Conservation (phyloP, 2,797 vertebrate species). For the Phataginus tetradactyla region DNA sequence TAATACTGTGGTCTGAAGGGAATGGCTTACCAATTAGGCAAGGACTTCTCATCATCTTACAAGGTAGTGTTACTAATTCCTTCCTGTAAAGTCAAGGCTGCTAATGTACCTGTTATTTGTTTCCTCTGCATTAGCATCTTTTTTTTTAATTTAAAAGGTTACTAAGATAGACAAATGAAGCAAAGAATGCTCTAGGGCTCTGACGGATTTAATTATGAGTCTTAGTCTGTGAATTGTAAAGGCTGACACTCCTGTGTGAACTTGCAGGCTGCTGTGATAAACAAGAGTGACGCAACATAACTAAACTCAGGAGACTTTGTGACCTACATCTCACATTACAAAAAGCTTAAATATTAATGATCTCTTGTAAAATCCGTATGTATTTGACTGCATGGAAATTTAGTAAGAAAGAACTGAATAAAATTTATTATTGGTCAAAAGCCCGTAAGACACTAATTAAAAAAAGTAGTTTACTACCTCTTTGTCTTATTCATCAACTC, state of each 20-base stretch:
- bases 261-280: conserved; percentile 33
- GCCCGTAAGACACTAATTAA: background rate
- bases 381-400: background rate
- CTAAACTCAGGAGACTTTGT: background rate
- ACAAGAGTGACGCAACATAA: background rate
- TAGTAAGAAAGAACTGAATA: conserved; percentile 7
- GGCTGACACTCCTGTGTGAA: conserved; percentile 51
- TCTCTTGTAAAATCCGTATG: conserved; percentile 12
- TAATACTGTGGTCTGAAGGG: conserved; percentile 38
- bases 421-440: background rate
- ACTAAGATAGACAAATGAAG: background rate
- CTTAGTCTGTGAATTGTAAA: background rate
- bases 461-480: background rate
- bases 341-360: background rate
- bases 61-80: conserved; percentile 30
- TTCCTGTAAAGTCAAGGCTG: conserved; percentile 29
- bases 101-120: background rate
- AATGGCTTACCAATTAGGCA: conserved; percentile 38
- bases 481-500: background rate
- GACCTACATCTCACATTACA: background rate
- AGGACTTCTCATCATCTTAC: conserved; percentile 19
- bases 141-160: conserved; percentile 48
- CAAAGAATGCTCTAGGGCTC: background rate
- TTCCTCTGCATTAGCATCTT: background rate
- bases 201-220: background rate